Evolutionary conservation across 2,888 invertebrate species (phyloP).

Genomic region (Papilio elwesi): DNA sequence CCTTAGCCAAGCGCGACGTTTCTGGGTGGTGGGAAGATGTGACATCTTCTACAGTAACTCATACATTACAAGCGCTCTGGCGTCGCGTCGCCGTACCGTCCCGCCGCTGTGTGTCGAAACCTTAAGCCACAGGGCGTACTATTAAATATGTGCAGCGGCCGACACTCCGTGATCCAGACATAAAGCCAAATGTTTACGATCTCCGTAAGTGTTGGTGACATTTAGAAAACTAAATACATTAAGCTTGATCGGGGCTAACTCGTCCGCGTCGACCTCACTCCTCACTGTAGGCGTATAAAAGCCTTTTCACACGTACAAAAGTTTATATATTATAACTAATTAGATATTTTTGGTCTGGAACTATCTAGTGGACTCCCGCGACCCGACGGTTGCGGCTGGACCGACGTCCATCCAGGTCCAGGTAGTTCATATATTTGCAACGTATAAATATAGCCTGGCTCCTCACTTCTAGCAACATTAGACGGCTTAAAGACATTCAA

Average conservation of each 20-base stretch:
- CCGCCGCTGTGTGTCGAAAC: too few species aligned
- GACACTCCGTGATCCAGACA: conserved; percentile 50
- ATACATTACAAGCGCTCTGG: too few species aligned
- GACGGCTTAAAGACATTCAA: too few species aligned
- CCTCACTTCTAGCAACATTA: too few species aligned
- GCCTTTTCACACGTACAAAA: neutral
- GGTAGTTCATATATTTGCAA: too few species aligned
- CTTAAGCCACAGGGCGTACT: conserved; percentile 17
- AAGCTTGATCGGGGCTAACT: conserved; percentile 23
- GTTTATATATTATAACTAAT: neutral
- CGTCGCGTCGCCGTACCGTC: too few species aligned
- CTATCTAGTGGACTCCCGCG: neutral
- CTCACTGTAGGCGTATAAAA: conserved; percentile 11
- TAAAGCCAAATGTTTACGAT: conserved; percentile 63
- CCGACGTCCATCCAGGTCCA: too few species aligned
- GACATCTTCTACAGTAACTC: too few species aligned
- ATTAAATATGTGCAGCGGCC: conserved; percentile 26
- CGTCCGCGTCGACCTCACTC: neutral
- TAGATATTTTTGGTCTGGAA: neutral
- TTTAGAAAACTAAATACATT: conserved; percentile 34
- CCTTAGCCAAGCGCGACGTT: too few species aligned
- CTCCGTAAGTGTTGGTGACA: conserved; percentile 37
- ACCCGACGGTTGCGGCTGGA: too few species aligned
- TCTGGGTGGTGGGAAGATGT: too few species aligned
- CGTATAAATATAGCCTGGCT: too few species aligned